phyloP scores from a whole-genome alignment of 1,140 invertebrate species.

The Heterodera schachtii region DNA sequence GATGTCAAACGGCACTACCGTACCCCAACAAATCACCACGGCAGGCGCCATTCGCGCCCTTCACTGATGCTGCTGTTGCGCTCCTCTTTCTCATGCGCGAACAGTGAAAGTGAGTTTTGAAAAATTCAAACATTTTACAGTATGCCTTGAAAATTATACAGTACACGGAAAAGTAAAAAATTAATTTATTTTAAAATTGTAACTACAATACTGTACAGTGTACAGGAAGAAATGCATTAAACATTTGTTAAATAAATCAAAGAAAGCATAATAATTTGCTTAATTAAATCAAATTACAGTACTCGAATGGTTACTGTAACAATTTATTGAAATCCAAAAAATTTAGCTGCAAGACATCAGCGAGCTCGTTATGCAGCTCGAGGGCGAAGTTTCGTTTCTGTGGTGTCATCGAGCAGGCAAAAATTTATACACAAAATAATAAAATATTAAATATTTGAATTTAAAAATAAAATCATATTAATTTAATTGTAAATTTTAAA shows the following conservation, averaged over 20 bases:
- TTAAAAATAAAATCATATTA: too few species aligned
- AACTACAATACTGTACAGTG: background rate
- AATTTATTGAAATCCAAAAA: too few species aligned
- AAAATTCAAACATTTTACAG: background rate
- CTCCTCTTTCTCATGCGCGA: slow-evolving; percentile 11
- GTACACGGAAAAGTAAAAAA: background rate
- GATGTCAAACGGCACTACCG: background rate
- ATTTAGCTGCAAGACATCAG: background rate
- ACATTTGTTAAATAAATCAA: too few species aligned
- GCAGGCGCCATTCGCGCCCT: too few species aligned
- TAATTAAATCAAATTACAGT: too few species aligned
- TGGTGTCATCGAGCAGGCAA: slow-evolving; percentile 22
- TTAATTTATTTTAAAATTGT: background rate
- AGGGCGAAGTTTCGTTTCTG: slow-evolving; percentile 1
- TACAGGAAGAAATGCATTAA: too few species aligned
- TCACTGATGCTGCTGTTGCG: slow-evolving; percentile 9
- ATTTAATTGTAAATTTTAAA: too few species aligned
- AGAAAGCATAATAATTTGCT: too few species aligned
- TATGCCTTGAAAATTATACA: background rate
- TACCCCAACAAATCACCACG: background rate
- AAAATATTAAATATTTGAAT: too few species aligned
- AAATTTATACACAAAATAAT: too few species aligned
- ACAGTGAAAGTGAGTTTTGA: background rate
- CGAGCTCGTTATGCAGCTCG: background rate
- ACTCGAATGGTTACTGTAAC: too few species aligned